Base-by-base conservation (phyloP, 2,113 vertebrate species). In the Melanotaenia duboulayi region DNA sequence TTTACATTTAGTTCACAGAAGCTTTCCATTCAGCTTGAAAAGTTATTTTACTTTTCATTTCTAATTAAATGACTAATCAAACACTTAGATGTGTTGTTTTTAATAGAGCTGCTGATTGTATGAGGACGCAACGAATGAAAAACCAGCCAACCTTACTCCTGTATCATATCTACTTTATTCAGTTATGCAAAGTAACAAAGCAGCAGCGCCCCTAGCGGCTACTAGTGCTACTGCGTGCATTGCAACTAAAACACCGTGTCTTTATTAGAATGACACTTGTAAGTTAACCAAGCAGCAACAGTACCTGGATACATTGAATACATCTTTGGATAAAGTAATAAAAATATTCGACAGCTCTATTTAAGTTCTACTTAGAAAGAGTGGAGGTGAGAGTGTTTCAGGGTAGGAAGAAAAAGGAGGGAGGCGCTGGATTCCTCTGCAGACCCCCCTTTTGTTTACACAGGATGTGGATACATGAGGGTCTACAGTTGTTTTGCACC, bases 361-460 rank as follows among this genome's bases (percentile, higher is more conserved):
- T n/a, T 52, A 0, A 44, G 1, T 17, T 48, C 10, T 42, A 4
- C 3, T 4, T 2, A 11, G 10, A 19, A 17, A 57, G 24, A 2
- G 23, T 5, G 50, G 19, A 42, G 20, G 24, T 14, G 20, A 46
- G 20, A 11, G 20, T 44, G 49, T 28, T 14, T 23, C 22, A 8
- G 40, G 48, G 48, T 19, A 25, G 7, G 20, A 10, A 23, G n/a
- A n/a, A 37, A 20, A 28, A 5, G 17, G 19, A 8, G n/a, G 54
- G 10, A 10, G 64, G 24, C 7, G 28, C 9, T 0, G 7, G 22
- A 0, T 2, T 42, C 52, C 17, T 32, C 24, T 17, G 69, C 55
- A 52, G 32, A 64, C 58, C 17, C 75, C 56, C 42, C 13, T 35
- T 35, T 70, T 81, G 71, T 81, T 70, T 65, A 57, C 62, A 28